A percentile compares a stretch with the other conserved stretches of the same genome.
phyloP scores from a whole-genome alignment of 2,113 vertebrate species.

The Poeciliopsis retropinna region DNA sequence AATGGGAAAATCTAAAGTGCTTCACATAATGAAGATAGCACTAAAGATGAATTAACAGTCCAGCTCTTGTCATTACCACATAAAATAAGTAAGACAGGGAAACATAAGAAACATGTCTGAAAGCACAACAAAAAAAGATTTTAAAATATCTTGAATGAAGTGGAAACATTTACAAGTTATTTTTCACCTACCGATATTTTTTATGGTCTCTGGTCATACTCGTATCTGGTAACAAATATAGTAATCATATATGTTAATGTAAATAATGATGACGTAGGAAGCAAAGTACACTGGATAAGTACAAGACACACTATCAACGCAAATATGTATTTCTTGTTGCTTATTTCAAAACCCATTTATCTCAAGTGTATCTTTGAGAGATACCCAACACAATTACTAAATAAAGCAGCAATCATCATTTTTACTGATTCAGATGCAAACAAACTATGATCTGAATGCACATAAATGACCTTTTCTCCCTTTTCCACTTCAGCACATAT shows the following conservation, averaged over 20 bases:
- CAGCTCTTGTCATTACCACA: background rate
- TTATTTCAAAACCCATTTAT: background rate
- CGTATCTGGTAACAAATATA: too few species aligned
- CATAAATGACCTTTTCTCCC: slow-evolving; percentile 13
- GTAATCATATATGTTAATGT: too few species aligned
- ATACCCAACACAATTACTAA: too few species aligned
- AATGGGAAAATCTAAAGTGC: too few species aligned
- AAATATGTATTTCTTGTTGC: too few species aligned
- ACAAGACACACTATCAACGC: too few species aligned
- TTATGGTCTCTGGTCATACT: too few species aligned
- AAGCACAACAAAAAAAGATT: background rate
- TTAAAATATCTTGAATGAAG: background rate
- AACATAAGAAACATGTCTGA: too few species aligned
- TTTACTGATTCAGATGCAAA: slow-evolving; percentile 20
- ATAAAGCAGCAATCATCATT: background rate
- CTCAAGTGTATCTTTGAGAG: background rate
- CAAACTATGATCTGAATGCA: slow-evolving; percentile 15
- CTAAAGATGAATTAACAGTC: background rate
- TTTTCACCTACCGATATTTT: background rate
- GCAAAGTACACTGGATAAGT: background rate
- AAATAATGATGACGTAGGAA: background rate
- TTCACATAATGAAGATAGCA: background rate
- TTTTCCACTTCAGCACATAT: slow-evolving; percentile 36
- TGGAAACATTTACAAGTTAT: background rate
- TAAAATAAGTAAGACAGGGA: background rate